These are phyloP conservation scores for Psilopsiagon aymara DNA, from an alignment of 2,113 vertebrate species.

Conservation along the genomic window DNA sequence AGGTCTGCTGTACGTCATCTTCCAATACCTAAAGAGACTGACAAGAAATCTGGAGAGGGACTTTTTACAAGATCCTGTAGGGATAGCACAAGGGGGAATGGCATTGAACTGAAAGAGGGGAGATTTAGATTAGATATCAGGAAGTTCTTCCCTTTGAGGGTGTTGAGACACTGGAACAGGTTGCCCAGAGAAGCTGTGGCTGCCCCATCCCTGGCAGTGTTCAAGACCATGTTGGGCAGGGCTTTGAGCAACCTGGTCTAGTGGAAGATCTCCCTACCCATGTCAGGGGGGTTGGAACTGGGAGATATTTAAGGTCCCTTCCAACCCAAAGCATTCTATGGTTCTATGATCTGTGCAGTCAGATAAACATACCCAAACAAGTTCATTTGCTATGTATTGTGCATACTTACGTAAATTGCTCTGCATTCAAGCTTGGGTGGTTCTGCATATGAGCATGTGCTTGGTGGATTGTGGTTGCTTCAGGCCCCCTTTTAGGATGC, in stretches of 20 bases:
- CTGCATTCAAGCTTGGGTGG: background rate
- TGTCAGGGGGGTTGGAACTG: background rate
- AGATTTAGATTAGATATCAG: background rate
- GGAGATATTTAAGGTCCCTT: background rate
- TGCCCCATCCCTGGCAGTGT: background rate
- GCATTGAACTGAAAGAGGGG: background rate
- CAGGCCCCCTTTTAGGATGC: background rate
- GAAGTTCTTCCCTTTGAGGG: background rate
- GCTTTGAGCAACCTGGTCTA: background rate
- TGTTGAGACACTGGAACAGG: background rate
- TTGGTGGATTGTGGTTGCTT: background rate
- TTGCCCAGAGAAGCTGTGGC: background rate
- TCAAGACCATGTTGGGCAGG: background rate
- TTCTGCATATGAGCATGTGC: background rate
- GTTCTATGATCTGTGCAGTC: background rate
- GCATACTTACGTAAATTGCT: background rate
- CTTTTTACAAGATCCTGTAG: background rate
- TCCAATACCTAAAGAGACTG: background rate
- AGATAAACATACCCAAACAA: background rate
- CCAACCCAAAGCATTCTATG: background rate
- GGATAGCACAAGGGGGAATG: background rate
- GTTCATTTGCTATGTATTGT: background rate
- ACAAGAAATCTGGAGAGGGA: background rate
- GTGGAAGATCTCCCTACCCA: background rate
- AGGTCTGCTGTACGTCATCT: background rate